Base-by-base conservation (phyloP, 2,113 vertebrate genomes). In the Cervus canadensis region DNA sequence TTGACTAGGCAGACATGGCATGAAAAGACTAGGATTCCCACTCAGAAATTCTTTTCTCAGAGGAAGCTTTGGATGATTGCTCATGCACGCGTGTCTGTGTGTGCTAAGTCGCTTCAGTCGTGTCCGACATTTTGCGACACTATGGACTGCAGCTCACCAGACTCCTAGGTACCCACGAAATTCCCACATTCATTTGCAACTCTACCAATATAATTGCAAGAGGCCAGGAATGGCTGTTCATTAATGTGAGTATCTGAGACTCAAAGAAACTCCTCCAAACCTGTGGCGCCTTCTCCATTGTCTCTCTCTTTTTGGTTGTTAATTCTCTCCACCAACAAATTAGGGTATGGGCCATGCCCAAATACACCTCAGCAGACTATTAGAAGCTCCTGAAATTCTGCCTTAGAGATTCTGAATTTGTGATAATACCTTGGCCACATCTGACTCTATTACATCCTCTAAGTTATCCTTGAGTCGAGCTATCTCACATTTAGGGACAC, bases 251-350 rank as follows among this genome's bases (percentile, higher is more conserved):
- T 87, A 25, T 25, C 56, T n/a, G 62, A 36, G 62, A 95, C 95
- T 74, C 64, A 60, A 91, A 97, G 84, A 96, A 97, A 82, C 21
- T 33, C 93, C 30, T 92, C 79, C 45, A 97, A 81, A 54, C 28
- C 56, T 81, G 71, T 92, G 67, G 50, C 43, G 11, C 79, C 62
- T 95, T 84, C 97, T 95, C 81, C 91, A 85, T 33, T 78, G 43
- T 79, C 78, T 79, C 84, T 40, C 85, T 79, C 79, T n/a, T 36
- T 84, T 81, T 94, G 59, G 78, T 89, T 48, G 19, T 94, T 97
- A 96, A 89, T 60, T 95, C 78, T 78, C 96, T 86, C 94, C 82
- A 40, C 15, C 71, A 91, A 91, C n/a, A 96, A 93, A 87, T 26
- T 21, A 15, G 85, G 59, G 1, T 57, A 71, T 81, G 33, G 71